phyloP scores from a whole-genome alignment of 2,888 invertebrate species.

The Tortrix viridana region DNA sequence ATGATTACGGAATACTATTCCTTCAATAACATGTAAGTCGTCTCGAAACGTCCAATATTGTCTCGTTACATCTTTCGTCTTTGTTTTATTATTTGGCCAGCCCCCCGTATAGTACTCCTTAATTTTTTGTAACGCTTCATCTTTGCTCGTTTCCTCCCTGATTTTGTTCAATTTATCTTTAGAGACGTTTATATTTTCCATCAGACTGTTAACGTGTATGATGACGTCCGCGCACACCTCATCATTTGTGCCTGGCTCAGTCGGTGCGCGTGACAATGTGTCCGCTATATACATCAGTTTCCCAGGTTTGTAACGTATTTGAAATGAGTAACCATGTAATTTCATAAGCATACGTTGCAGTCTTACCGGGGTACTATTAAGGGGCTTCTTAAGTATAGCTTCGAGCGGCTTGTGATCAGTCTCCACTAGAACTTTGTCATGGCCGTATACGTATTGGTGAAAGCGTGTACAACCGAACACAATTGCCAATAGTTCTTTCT shows the following conservation, averaged over 20 bases:
- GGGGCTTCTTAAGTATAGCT: slow-evolving; percentile 46
- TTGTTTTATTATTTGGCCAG: slow-evolving; percentile 2
- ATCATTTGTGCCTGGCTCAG: neutral
- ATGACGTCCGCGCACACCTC: neutral
- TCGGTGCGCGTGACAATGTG: slow-evolving; percentile 46
- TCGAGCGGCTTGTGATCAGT: slow-evolving; percentile 52
- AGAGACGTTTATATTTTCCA: neutral
- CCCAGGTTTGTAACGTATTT: slow-evolving; percentile 40
- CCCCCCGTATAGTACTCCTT: neutral
- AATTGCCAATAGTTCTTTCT: slow-evolving; percentile 36
- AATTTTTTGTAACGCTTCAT: neutral
- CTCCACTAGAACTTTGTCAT: slow-evolving; percentile 41
- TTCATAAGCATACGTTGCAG: slow-evolving; percentile 13
- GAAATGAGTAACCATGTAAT: neutral
- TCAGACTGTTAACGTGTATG: neutral
- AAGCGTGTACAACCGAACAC: slow-evolving; percentile 31
- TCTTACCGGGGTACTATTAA: slow-evolving; percentile 1
- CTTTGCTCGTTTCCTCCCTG: slow-evolving; percentile 1
- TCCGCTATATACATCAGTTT: slow-evolving; percentile 48
- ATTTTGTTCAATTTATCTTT: neutral
- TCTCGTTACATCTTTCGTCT: neutral
- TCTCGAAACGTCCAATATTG: slow-evolving; percentile 5
- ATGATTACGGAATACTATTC: neutral
- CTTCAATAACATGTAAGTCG: slow-evolving; percentile 4
- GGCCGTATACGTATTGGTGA: slow-evolving; percentile 38